phyloP scores from a whole-genome alignment of 2,113 vertebrate species.

The Pardalotus punctatus region DNA sequence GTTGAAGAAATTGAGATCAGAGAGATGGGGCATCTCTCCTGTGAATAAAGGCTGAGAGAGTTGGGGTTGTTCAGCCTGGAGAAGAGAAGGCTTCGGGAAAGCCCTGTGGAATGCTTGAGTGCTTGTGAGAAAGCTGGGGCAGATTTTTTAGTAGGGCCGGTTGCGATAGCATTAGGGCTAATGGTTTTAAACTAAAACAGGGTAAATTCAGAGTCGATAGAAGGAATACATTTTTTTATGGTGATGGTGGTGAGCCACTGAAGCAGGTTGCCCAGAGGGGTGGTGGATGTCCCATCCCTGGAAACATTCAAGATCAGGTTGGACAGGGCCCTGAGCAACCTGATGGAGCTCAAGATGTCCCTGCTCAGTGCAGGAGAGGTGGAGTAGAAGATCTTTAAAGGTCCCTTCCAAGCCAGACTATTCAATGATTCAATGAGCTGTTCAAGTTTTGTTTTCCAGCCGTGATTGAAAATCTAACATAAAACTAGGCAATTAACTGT shows the following conservation, averaged over 20 bases:
- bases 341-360: background rate
- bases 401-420: background rate
- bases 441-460: background rate
- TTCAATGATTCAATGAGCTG: background rate
- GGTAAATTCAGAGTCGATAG: background rate
- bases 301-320: background rate
- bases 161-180: fast-evolving
- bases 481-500: too few species aligned
- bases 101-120: fast-evolving
- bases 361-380: background rate
- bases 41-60: too few species aligned
- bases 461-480: background rate
- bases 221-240: fast-evolving
- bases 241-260: background rate
- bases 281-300: background rate
- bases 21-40: fast-evolving
- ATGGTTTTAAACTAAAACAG: background rate
- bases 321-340: fast-evolving
- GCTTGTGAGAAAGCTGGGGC: fast-evolving
- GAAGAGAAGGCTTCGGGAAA: background rate
- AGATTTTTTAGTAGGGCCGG: background rate
- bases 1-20: fast-evolving
- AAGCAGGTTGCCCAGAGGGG: background rate
- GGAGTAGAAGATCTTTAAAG: background rate
- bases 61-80: background rate